phyloP scores from a whole-genome alignment of 2,113 vertebrate species.

The Ageneiosus marmoratus region DNA sequence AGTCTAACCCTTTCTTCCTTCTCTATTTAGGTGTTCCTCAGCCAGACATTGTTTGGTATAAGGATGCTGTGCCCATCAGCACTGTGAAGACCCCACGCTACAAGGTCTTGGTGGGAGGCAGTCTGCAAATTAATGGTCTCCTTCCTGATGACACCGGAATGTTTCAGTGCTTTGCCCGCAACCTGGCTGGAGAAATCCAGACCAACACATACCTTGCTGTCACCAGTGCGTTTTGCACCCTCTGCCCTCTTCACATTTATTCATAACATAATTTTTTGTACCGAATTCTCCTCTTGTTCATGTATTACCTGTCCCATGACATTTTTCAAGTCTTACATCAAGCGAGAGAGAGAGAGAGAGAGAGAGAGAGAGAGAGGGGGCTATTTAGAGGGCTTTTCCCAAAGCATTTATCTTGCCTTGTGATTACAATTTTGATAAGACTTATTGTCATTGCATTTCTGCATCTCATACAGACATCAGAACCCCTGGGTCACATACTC shows the following conservation, averaged over 20 bases:
- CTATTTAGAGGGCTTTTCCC: conserved; percentile 17
- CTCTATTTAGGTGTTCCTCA: conserved; percentile 81
- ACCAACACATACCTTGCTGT: conserved; percentile 96
- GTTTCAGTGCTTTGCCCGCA: conserved; percentile 97
- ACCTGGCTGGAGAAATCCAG: conserved; percentile 89
- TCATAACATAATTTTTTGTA: conserved; percentile 33
- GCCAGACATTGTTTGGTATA: conserved; percentile 92
- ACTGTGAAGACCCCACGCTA: conserved; percentile 83
- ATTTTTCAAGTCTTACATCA: neutral
- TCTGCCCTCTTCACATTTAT: conserved; percentile 27
- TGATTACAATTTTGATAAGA: conserved; percentile 34
- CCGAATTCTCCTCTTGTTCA: conserved; percentile 13
- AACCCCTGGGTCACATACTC: neutral
- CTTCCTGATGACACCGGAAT: conserved; percentile 92
- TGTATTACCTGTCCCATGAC: neutral
- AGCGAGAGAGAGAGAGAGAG: neutral
- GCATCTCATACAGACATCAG: neutral
- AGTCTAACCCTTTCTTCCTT: conserved; percentile 30
- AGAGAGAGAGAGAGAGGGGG: neutral
- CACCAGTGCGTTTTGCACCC: conserved; percentile 80
- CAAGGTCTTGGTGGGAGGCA: conserved; percentile 82
- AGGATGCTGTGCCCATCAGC: conserved; percentile 84
- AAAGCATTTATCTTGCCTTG: conserved; percentile 27
- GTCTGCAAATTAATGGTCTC: conserved; percentile 91
- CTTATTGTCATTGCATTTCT: conserved; percentile 10